Evolutionary conservation across 2,888 invertebrate genomes (phyloP), one percentile per base, ranked within the genome.

Genomic region (Laothoe populi): DNA sequence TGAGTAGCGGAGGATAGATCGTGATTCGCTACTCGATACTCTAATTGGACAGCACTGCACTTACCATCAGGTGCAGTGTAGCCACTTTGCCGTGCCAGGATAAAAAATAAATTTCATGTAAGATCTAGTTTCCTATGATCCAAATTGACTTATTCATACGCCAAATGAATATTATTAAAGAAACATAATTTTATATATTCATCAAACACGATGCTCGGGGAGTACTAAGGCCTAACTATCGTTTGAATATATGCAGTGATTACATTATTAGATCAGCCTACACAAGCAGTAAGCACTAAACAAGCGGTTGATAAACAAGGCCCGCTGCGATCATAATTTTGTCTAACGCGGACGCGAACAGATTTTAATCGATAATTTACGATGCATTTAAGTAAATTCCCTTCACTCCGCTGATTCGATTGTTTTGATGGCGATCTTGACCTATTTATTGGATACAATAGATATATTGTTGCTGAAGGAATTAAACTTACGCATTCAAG

Each of bases 351-450:
- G 75, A 76, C 75, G 68, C 70, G 71, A 76, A 75, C 75, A 74
- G 79, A 83, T 82, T 73, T 53, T 79, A 79, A 82, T 81, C 79
- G 73, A 74, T 71, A 74, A 81, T 83, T 82, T 82, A 82, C 76
- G 74, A 75, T 74, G 72, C 71, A 75, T 77, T 76, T 78, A 72
- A 70, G 73, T 74, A 35, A 74, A 72, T 76, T 75, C 77, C 77
- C 77, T 79, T 80, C 78, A 73, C 79, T 71, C 66, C 23, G 48
- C 40, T 46, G 48, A 58, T 46, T 59, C 62, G 58, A 62, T 62
- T 58, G 62, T 62, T 62, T 58, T 46, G 62, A 35, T 58, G 48
- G 46, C 40, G 62, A 57, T 62, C 62, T 62, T 62, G 62, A 62
- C 62, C 62, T 26, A 48, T 58, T 62, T 35, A 49, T 3, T n/a